Conservation (phyloP, 2,797 vertebrate genomes). For the Mareca penelope region DNA sequence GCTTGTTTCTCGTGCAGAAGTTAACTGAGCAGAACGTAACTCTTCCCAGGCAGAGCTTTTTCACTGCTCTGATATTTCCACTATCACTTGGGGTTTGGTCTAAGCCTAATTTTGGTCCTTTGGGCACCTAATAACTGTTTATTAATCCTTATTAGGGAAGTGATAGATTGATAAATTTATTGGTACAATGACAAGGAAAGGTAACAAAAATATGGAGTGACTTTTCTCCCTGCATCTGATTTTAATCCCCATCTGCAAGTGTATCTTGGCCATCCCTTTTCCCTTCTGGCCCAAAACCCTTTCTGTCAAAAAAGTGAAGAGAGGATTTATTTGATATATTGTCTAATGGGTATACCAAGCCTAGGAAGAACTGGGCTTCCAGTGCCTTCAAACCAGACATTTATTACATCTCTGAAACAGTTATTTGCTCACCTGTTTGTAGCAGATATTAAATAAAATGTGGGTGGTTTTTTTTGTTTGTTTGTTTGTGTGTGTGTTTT, state of each 20-base stretch:
- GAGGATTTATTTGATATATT: background rate
- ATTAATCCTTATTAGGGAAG: background rate
- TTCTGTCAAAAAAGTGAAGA: background rate
- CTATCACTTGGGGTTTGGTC: background rate
- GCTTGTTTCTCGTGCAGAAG: fast-evolving
- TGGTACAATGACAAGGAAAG: background rate
- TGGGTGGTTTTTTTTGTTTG: background rate
- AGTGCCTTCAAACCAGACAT: background rate
- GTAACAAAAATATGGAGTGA: background rate
- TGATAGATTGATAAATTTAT: background rate
- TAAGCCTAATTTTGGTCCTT: background rate
- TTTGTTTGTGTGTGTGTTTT: no score
- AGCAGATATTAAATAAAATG: background rate
- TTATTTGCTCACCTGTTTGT: background rate
- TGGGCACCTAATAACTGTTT: background rate
- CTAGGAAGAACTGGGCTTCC: background rate
- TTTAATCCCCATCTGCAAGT: background rate
- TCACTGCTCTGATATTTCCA: background rate
- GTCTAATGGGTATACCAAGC: background rate
- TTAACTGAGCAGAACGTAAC: background rate
- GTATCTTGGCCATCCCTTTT: background rate
- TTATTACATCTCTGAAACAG: background rate
- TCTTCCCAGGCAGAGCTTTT: background rate
- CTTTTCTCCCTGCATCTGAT: background rate
- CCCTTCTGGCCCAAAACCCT: background rate